Evolutionary conservation across 2,797 vertebrate genomes (phyloP).

Genomic region (Alcedo atthis): DNA sequence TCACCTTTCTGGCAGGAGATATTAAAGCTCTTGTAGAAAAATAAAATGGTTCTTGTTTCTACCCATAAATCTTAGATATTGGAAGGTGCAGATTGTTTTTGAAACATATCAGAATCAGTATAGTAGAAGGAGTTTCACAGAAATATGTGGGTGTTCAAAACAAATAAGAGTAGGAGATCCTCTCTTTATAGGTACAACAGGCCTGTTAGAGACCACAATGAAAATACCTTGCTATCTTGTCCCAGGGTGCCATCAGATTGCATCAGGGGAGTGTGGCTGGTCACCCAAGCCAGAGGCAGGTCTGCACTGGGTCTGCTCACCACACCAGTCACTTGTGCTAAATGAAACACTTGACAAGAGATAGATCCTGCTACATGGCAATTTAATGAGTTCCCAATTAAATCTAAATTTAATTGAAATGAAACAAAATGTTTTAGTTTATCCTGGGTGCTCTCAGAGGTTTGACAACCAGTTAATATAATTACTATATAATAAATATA

Average conservation of each 20-base stretch:
- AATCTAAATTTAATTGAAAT: neutral
- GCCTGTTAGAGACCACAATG: neutral
- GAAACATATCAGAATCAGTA: neutral
- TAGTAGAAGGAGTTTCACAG: neutral
- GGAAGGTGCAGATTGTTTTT: neutral
- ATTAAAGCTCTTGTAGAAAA: neutral
- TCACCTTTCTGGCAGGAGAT: neutral
- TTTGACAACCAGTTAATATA: neutral
- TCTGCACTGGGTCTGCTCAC: neutral
- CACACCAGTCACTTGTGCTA: neutral
- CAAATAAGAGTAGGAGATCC: neutral
- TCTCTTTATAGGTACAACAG: neutral
- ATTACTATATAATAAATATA: neutral
- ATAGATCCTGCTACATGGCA: neutral
- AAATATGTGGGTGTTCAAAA: neutral
- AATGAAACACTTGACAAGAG: neutral
- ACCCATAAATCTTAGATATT: neutral
- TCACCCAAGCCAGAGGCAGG: neutral
- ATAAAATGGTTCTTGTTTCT: neutral
- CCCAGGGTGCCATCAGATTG: neutral
- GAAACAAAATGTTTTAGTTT: neutral
- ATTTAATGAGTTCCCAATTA: constrained; percentile 3
- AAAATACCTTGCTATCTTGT: neutral
- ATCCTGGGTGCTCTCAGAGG: neutral
- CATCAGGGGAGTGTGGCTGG: too few relatives aligned